These are phyloP conservation scores for Epinephelus awoara DNA, from an alignment of 2,797 vertebrate genomes.

Conservation along the genomic window DNA sequence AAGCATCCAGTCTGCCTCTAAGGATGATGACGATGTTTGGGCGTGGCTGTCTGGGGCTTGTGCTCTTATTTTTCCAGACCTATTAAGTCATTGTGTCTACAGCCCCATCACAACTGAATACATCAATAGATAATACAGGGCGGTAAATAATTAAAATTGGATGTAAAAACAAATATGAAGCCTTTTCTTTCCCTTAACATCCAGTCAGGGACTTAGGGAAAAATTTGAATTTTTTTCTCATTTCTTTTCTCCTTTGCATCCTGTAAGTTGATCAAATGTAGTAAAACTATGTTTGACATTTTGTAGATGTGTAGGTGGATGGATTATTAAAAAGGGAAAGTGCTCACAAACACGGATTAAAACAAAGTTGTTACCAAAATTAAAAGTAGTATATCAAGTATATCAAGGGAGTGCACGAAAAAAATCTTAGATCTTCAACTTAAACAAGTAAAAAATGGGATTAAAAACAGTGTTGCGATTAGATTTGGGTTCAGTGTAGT, in stretches of 20 bases:
- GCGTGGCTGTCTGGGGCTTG: not conserved
- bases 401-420: too few relatives aligned
- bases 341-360: too few relatives aligned
- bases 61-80: not conserved
- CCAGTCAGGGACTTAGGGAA: not conserved
- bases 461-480: too few relatives aligned
- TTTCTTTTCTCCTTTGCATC: not conserved
- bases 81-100: not conserved
- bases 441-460: too few relatives aligned
- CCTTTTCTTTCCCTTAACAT: not conserved
- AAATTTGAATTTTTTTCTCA: too few relatives aligned
- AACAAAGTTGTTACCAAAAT: too few relatives aligned
- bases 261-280: not conserved
- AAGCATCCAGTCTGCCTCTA: not conserved
- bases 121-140: not conserved
- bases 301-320: not conserved
- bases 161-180: not conserved
- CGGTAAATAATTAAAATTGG: not conserved
- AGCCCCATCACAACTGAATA: not conserved
- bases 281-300: not conserved
- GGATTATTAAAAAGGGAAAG: too few relatives aligned
- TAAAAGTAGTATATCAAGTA: too few relatives aligned
- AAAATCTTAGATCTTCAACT: too few relatives aligned
- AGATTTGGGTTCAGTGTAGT: too few relatives aligned
- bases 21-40: not conserved